These are phyloP conservation scores for Apamea anceps DNA, from an alignment of 2,888 invertebrate genomes.

Conservation along the genomic window DNA sequence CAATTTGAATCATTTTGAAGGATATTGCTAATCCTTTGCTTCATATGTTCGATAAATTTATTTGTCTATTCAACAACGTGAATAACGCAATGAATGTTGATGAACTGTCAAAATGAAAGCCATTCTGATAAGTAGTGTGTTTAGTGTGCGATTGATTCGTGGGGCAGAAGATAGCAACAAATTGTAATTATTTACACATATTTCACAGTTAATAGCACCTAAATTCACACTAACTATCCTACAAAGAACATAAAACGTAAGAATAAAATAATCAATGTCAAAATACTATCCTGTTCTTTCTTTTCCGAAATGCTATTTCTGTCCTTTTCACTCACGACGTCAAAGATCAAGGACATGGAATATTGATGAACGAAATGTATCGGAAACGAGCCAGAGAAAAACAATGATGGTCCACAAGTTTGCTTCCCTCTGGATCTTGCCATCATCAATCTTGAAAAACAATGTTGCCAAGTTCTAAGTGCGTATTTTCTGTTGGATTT, in stretches of 20 bases:
- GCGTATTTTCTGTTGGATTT: conserved; percentile 1
- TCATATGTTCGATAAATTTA: too few species aligned
- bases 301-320: not conserved
- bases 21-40: too few species aligned
- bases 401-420: conserved; percentile 34
- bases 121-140: too few species aligned
- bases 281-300: not conserved
- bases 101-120: too few species aligned
- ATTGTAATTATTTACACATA: not conserved
- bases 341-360: conserved; percentile 27
- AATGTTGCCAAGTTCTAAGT: not conserved
- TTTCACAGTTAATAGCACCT: not conserved
- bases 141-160: too few species aligned
- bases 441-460: conserved; percentile 47
- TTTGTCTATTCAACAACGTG: too few species aligned
- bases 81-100: too few species aligned
- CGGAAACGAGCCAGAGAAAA: conserved; percentile 24
- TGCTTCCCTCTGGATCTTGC: conserved; percentile 6
- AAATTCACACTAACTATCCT: not conserved
- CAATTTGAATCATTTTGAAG: too few species aligned
- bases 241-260: not conserved
- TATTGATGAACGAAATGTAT: conserved; percentile 28
- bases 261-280: not conserved
- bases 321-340: conserved; percentile 6
- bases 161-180: not conserved